Evolutionary conservation across 1,140 invertebrate genomes (phyloP).

Genomic region (Nilaparvata lugens): DNA sequence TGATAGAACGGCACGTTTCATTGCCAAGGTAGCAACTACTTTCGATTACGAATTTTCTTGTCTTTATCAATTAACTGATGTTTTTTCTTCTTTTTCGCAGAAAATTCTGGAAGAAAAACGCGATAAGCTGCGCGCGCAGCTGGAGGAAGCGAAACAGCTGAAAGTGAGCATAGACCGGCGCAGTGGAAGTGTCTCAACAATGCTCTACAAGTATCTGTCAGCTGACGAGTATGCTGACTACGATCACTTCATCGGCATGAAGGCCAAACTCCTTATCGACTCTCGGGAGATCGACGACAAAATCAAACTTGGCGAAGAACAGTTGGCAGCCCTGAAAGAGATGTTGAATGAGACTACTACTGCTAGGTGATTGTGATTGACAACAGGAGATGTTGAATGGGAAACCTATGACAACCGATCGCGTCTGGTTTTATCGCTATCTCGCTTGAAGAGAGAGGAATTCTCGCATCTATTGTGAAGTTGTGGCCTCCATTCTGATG

Average conservation of each 20-base stretch:
- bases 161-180: constrained; percentile 77
- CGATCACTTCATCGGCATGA: constrained; percentile 84
- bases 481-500: no score
- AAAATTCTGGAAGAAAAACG: constrained; percentile 65
- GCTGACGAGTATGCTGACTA: constrained; percentile 72
- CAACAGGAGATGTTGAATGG: no score
- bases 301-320: constrained; percentile 78
- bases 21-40: no score
- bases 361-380: no score
- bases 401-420: no score
- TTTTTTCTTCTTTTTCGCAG: constrained; percentile 40
- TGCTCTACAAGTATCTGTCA: constrained; percentile 65
- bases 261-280: constrained; percentile 81
- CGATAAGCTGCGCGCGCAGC: constrained; percentile 65
- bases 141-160: constrained; percentile 75
- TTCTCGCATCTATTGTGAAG: no score
- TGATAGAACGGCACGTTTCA: no score
- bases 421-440: no score
- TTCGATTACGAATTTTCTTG: no score
- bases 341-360: constrained; percentile 27
- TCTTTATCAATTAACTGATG: neutral
- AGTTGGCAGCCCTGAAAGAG: constrained; percentile 63
- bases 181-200: constrained; percentile 60
- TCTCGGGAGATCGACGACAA: constrained; percentile 77
- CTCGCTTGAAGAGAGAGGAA: no score